These are phyloP conservation scores for Desmodus rotundus DNA, from an alignment of 2,113 vertebrate genomes.

Conservation along the genomic window DNA sequence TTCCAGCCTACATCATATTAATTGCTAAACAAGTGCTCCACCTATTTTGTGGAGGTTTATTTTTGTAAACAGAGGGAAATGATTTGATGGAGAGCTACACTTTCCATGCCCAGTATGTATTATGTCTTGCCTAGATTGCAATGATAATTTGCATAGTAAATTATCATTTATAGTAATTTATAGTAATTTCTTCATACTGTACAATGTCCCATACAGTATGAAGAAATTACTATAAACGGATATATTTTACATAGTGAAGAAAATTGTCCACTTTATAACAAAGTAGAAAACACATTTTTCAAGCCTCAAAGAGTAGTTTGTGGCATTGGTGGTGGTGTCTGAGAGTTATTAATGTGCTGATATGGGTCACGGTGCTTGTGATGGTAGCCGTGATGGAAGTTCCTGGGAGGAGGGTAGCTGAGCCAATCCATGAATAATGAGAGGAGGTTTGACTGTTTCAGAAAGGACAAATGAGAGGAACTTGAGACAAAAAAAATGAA, in stretches of 20 bases:
- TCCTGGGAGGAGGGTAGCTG: not conserved
- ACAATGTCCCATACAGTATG: not conserved
- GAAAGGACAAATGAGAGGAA: not conserved
- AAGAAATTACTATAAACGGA: not conserved
- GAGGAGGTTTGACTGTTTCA: not conserved
- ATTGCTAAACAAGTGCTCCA: not conserved
- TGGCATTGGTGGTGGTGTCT: not conserved
- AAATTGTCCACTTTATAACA: not conserved
- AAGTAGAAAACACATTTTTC: not conserved
- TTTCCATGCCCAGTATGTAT: not conserved
- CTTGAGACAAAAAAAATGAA: not conserved
- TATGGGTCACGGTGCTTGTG: accelerated
- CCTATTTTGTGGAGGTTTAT: not conserved
- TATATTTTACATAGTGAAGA: not conserved
- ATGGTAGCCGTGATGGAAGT: not conserved
- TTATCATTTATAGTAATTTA: too few relatives aligned
- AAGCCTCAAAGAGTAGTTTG: not conserved
- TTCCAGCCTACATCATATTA: not conserved
- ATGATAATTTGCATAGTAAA: too few relatives aligned
- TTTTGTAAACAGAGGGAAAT: not conserved
- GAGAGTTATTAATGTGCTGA: not conserved
- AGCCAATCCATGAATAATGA: too few relatives aligned
- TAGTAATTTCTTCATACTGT: too few relatives aligned
- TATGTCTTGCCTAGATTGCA: not conserved
- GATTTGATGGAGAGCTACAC: not conserved